phyloP scores from a whole-genome alignment of 2,888 invertebrate genomes.

The Stenichneumon culpator region DNA sequence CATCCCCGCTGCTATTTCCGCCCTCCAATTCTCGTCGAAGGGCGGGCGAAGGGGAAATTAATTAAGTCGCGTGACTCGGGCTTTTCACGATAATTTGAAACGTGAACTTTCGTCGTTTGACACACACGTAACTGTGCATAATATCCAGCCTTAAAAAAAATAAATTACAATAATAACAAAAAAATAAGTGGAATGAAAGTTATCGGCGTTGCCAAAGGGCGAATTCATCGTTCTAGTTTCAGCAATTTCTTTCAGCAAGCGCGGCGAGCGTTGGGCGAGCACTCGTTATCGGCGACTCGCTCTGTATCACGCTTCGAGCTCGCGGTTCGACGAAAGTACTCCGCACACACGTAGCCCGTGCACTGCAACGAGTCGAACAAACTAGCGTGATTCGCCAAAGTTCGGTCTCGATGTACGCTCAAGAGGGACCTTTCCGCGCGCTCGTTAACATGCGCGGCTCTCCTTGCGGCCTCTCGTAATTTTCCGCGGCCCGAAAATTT shows the following conservation, averaged over 20 bases:
- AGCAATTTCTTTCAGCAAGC: neutral
- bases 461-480: constrained; percentile 35
- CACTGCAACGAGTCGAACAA: constrained; percentile 5
- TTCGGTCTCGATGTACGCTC: constrained; percentile 27
- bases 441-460: constrained; percentile 38
- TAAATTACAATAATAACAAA: neutral
- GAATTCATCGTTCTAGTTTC: neutral
- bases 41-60: neutral
- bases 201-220: neutral
- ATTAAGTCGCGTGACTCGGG: constrained; percentile 49
- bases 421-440: neutral
- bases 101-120: constrained; percentile 2
- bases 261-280: neutral
- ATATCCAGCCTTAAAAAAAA: neutral
- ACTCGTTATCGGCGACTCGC: neutral
- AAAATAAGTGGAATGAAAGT: neutral
- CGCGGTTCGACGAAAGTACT: neutral
- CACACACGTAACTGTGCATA: neutral
- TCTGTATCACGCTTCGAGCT: neutral
- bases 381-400: constrained; percentile 43
- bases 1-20: neutral
- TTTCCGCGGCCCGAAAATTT: constrained; percentile 45
- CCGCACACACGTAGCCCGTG: neutral
- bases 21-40: neutral
- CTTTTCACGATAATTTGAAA: constrained; percentile 25